Evolutionary conservation across 1,140 invertebrate genomes (phyloP).

Genomic region (Drosophila lacteicornis): DNA sequence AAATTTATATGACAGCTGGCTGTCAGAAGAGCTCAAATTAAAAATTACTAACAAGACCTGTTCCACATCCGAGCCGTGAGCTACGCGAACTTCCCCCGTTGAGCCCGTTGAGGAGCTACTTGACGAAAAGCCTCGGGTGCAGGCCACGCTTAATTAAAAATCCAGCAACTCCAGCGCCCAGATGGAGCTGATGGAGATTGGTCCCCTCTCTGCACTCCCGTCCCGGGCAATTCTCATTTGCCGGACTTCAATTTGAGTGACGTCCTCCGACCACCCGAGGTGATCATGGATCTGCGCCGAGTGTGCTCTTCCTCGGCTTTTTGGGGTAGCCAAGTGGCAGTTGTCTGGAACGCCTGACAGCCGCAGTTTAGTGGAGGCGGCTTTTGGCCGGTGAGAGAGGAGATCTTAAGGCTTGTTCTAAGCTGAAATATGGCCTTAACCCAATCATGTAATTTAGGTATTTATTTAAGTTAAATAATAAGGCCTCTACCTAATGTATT

Average conservation of each 20-base stretch:
- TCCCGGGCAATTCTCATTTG: slow-evolving; percentile 70
- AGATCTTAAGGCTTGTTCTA: slow-evolving; percentile 11
- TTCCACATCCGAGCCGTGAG: slow-evolving; percentile 47
- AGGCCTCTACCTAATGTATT: background rate
- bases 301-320: slow-evolving; percentile 23
- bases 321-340: slow-evolving; percentile 63
- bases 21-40: slow-evolving; percentile 85
- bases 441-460: slow-evolving; percentile 5
- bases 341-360: slow-evolving; percentile 46
- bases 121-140: slow-evolving; percentile 64
- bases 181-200: slow-evolving; percentile 47
- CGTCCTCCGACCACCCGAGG: slow-evolving; percentile 75
- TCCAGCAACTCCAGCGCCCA: slow-evolving; percentile 66
- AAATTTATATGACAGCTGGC: slow-evolving; percentile 85
- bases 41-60: slow-evolving; percentile 84
- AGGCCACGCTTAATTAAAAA: slow-evolving; percentile 79
- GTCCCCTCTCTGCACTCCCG: background rate
- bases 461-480: background rate
- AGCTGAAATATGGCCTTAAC: slow-evolving; percentile 28
- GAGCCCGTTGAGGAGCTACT: slow-evolving; percentile 29
- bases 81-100: slow-evolving; percentile 5
- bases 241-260: slow-evolving; percentile 81
- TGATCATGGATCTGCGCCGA: slow-evolving; percentile 19
- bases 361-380: slow-evolving; percentile 29
- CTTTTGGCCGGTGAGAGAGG: background rate